These are phyloP conservation scores for Phylloscopus whistleri DNA, from an alignment of 2,113 vertebrate genomes.

Conservation along the genomic window DNA sequence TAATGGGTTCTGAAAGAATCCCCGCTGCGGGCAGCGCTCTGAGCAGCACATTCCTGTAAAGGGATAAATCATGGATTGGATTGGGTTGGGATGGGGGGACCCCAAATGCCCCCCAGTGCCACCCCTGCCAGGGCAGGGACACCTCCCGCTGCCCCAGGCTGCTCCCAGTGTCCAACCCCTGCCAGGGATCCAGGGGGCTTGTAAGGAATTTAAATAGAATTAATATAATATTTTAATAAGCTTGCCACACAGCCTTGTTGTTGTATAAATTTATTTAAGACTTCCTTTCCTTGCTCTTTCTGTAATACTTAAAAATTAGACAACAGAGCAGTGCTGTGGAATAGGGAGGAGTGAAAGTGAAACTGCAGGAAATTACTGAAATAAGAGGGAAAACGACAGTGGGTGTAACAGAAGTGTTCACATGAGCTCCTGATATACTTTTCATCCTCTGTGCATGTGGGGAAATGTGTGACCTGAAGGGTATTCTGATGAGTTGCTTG, in stretches of 20 bases:
- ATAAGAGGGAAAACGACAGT: background rate
- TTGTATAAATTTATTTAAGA: background rate
- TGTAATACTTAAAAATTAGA: background rate
- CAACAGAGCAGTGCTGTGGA: background rate
- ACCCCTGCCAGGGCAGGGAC: background rate
- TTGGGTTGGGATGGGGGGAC: background rate
- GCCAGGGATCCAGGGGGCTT: background rate
- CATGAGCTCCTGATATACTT: background rate
- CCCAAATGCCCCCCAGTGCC: accelerated
- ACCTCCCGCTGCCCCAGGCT: background rate
- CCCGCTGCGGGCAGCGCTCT: background rate
- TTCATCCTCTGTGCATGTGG: background rate
- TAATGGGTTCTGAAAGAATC: accelerated
- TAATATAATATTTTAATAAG: background rate
- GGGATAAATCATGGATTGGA: background rate
- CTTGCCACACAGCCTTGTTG: background rate
- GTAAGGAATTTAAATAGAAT: background rate
- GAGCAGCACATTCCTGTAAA: accelerated
- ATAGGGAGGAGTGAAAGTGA: background rate
- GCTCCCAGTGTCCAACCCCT: background rate
- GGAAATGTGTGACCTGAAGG: background rate
- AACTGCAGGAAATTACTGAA: background rate
- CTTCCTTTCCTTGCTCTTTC: background rate
- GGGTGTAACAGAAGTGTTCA: background rate
- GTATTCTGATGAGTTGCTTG: background rate